Evolutionary conservation across 2,113 vertebrate genomes (phyloP).

Genomic region (Lepisosteus osseus): DNA sequence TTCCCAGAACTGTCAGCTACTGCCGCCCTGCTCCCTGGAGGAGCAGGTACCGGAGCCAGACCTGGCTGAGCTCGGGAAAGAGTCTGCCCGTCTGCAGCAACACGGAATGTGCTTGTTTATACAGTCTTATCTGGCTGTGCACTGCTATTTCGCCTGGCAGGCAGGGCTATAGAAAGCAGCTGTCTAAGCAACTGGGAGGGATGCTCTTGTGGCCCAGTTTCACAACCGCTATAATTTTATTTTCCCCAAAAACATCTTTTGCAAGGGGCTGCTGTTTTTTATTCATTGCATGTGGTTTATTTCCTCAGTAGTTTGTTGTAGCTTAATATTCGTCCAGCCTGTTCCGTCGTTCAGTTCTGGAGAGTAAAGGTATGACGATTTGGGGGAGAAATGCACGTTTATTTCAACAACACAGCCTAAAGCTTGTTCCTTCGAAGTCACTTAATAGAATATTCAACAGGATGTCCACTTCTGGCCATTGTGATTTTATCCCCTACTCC

Average conservation of each 20-base stretch:
- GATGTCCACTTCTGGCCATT: no score
- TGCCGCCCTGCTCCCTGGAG: conserved; percentile 52
- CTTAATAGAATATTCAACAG: no score
- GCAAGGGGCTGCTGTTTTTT: not conserved
- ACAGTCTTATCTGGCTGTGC: conserved; percentile 62
- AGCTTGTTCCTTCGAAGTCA: no score
- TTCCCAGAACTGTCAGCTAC: conserved; percentile 59
- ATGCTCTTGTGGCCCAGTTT: not conserved
- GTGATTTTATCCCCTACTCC: no score
- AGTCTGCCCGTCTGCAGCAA: conserved; percentile 51
- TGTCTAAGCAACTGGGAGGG: conserved; percentile 52
- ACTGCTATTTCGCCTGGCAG: conserved; percentile 64
- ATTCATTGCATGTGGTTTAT: no score
- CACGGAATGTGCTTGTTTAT: conserved; percentile 62
- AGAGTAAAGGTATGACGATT: no score
- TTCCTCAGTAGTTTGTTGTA: no score
- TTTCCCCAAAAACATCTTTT: not conserved
- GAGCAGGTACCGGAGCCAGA: conserved; percentile 45
- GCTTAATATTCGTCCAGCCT: no score
- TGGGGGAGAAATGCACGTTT: no score
- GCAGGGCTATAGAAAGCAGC: conserved; percentile 59
- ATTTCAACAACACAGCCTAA: no score
- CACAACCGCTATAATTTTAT: not conserved
- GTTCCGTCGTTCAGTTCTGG: no score
- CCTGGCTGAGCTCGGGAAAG: conserved; percentile 31